These are phyloP conservation scores for Nephila pilipes DNA, from an alignment of 1,140 invertebrate species.

Conservation along the genomic window DNA sequence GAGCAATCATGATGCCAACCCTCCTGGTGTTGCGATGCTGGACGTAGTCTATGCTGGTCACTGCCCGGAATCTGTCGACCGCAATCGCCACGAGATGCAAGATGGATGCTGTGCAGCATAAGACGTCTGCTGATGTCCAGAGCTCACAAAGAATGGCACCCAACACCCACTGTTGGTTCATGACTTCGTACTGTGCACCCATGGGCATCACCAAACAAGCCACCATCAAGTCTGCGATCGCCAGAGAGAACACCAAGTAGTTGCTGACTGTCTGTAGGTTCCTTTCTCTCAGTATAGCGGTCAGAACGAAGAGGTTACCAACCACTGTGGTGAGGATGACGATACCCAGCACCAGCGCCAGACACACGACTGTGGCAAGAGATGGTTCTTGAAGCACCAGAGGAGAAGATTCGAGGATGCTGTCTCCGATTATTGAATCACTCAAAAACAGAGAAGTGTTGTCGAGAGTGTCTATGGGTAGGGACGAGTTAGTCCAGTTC, in stretches of 20 bases:
- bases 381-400: neutral
- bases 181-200: conserved; percentile 90
- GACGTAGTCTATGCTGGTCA: conserved; percentile 96
- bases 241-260: conserved; percentile 92
- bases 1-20: conserved; percentile 94
- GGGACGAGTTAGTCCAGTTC: neutral
- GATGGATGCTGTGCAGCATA: conserved; percentile 94
- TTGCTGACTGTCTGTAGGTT: conserved; percentile 93
- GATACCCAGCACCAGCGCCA: conserved; percentile 79
- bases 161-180: conserved; percentile 88
- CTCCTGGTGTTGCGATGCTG: conserved; percentile 90
- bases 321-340: conserved; percentile 80
- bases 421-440: neutral
- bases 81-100: conserved; percentile 97
- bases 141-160: conserved; percentile 94
- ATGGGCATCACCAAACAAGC: conserved; percentile 94
- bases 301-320: conserved; percentile 96
- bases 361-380: conserved; percentile 6
- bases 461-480: neutral
- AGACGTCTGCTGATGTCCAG: conserved; percentile 95
- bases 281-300: conserved; percentile 92
- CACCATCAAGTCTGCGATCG: conserved; percentile 92
- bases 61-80: conserved; percentile 97
- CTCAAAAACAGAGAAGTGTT: neutral
- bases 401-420: neutral